phyloP scores from a whole-genome alignment of 2,888 invertebrate genomes.

The Neocrepidodera transversa region DNA sequence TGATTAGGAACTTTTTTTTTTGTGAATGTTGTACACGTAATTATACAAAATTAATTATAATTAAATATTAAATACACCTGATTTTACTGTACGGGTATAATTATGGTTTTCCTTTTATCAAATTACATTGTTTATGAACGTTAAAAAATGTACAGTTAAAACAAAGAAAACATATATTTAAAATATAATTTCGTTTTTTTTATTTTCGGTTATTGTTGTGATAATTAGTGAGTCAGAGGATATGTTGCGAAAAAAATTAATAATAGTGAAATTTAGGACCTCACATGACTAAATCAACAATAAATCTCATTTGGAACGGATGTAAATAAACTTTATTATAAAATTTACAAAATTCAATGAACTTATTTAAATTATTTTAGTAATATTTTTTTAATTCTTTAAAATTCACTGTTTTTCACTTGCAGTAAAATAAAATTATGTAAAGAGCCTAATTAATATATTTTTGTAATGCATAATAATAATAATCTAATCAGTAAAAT shows the following conservation, averaged over 20 bases:
- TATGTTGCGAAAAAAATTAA: constrained; percentile 9
- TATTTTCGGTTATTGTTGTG: constrained; percentile 34
- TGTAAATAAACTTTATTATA: no score
- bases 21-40: constrained; percentile 46
- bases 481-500: no score
- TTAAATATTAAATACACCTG: constrained; percentile 51
- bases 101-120: constrained; percentile 50
- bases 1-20: constrained; percentile 48
- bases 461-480: no score
- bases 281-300: no score
- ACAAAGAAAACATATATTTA: constrained; percentile 43
- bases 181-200: constrained; percentile 48
- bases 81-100: constrained; percentile 47
- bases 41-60: constrained; percentile 52
- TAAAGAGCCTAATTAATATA: no score
- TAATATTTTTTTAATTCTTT: no score
- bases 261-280: constrained; percentile 10
- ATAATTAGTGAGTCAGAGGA: constrained; percentile 27
- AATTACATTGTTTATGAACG: constrained; percentile 50
- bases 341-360: no score
- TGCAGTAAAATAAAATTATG: no score
- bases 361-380: no score
- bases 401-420: no score
- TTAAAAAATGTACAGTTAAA: constrained; percentile 41
- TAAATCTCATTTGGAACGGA: no score